A percentile compares a stretch with the other conserved stretches of the same genome.
Conservation (phyloP, 2,113 vertebrate species). For the Phylloscopus whistleri region DNA sequence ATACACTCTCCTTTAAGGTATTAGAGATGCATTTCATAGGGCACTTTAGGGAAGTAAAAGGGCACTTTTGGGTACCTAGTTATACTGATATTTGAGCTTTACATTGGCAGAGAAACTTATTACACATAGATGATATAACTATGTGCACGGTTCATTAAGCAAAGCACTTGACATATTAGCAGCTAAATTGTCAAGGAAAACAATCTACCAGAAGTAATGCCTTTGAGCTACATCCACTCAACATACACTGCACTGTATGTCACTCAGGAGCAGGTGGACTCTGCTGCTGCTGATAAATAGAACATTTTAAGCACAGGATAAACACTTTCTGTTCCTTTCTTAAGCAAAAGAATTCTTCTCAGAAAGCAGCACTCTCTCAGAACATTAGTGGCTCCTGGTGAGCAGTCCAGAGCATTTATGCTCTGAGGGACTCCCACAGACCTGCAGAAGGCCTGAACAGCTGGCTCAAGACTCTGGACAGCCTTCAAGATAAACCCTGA, state of each 20-base stretch:
- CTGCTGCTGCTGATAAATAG: neutral
- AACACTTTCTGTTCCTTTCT: neutral
- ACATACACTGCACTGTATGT: neutral
- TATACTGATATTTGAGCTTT: neutral
- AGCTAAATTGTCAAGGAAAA: neutral
- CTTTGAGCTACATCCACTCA: neutral
- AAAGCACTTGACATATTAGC: neutral
- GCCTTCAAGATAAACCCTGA: neutral
- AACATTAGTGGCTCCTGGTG: neutral
- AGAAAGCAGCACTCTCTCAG: neutral
- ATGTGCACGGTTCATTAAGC: neutral
- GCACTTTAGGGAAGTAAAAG: neutral
- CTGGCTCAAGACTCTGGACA: neutral
- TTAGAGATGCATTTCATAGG: neutral
- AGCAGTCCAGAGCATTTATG: neutral
- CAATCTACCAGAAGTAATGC: neutral
- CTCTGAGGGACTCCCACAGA: neutral
- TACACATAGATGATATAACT: neutral
- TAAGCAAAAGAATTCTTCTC: neutral
- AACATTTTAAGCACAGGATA: neutral
- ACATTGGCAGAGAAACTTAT: neutral
- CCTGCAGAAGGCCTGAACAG: neutral
- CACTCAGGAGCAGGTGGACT: neutral
- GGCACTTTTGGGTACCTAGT: neutral
- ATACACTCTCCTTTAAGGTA: neutral